These are phyloP conservation scores for Gorsachius magnificus DNA, from an alignment of 2,797 vertebrate species.

Conservation along the genomic window DNA sequence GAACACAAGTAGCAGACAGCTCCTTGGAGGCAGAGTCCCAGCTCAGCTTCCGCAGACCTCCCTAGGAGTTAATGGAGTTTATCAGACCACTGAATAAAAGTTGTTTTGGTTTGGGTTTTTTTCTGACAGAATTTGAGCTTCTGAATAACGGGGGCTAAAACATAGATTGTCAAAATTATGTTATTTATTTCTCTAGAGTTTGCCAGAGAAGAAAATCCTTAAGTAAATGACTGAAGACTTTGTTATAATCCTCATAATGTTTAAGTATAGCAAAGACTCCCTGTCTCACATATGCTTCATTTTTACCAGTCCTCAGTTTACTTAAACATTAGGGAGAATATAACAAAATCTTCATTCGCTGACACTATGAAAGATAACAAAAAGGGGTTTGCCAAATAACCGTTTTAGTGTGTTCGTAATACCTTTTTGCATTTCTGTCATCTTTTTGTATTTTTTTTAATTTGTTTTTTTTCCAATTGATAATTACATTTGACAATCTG, in stretches of 20 bases:
- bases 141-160: background rate
- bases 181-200: background rate
- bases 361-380: background rate
- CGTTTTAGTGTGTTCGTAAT: background rate
- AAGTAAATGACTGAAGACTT: background rate
- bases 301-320: background rate
- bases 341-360: background rate
- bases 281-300: background rate
- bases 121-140: background rate
- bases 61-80: background rate
- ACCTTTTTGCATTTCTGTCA: background rate
- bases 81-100: background rate
- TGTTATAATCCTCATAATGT: background rate
- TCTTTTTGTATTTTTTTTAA: background rate
- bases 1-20: background rate
- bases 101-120: background rate
- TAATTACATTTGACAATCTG: background rate
- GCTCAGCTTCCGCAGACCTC: background rate
- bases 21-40: background rate
- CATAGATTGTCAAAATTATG: background rate
- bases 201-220: background rate
- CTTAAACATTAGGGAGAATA: background rate
- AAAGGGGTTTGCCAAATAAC: background rate
- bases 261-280: background rate
- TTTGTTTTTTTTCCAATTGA: background rate